Conservation (phyloP, 2,888 invertebrate genomes). For the Griposia aprilina region DNA sequence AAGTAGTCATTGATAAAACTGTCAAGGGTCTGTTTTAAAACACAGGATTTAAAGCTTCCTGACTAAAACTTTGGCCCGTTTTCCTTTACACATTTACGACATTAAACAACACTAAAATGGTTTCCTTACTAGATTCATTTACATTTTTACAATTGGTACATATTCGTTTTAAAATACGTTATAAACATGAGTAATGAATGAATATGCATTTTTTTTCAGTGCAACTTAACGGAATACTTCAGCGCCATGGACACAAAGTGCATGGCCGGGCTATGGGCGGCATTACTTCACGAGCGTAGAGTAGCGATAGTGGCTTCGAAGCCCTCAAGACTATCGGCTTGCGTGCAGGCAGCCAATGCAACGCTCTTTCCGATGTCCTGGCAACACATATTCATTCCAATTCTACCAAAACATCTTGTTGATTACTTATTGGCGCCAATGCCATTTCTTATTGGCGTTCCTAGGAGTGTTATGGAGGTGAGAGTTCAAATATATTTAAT, state of each 20-base stretch:
- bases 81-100: not conserved
- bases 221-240: slow-evolving; percentile 99
- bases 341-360: slow-evolving; percentile 98
- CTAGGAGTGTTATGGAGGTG: slow-evolving; percentile 95
- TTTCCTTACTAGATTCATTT: not conserved
- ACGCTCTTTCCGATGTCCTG: slow-evolving; percentile 99
- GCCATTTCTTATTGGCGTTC: slow-evolving; percentile 99
- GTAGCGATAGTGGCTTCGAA: slow-evolving; percentile 98
- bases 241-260: slow-evolving; percentile 98
- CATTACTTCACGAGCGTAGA: slow-evolving; percentile 97
- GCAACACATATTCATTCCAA: slow-evolving; percentile 99
- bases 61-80: slow-evolving; percentile 1
- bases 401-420: slow-evolving; percentile 96
- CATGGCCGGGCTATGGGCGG: slow-evolving; percentile 99
- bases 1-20: slow-evolving; percentile 82
- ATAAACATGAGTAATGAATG: slow-evolving; percentile 15
- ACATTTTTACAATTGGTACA: not conserved
- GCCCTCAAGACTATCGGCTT: slow-evolving; percentile 97
- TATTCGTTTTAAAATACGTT: not conserved
- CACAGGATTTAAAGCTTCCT: not conserved
- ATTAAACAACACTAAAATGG: not conserved
- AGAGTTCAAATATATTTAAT: slow-evolving; percentile 6
- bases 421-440: slow-evolving; percentile 98
- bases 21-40: not conserved
- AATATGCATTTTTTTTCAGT: slow-evolving; percentile 91